Conservation (phyloP, 2,797 vertebrate genomes). For the Peromyscus aztecus region DNA sequence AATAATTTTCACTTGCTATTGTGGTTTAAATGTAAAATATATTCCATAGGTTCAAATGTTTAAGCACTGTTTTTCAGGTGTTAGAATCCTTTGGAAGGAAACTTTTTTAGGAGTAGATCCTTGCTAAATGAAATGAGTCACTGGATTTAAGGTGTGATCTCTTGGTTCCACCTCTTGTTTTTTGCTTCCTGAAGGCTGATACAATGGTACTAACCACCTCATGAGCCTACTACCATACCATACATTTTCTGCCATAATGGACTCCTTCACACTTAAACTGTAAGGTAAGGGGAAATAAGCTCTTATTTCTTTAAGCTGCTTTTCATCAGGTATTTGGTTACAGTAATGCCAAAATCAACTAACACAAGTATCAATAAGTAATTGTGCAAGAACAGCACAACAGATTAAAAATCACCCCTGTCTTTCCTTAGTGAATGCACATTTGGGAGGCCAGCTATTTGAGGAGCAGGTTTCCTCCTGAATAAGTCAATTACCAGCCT, state of each 20-base stretch:
- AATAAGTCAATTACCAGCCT: not conserved
- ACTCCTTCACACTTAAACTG: not conserved
- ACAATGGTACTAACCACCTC: not conserved
- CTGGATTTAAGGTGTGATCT: not conserved
- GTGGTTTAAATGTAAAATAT: not conserved
- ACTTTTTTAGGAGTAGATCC: not conserved
- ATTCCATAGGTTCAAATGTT: not conserved
- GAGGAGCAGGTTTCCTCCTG: not conserved
- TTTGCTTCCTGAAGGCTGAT: not conserved
- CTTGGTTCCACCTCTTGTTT: no score
- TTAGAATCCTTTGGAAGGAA: not conserved
- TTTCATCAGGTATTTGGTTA: not conserved
- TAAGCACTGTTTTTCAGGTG: not conserved
- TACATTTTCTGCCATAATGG: not conserved
- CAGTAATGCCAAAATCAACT: not conserved
- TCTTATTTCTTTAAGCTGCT: not conserved
- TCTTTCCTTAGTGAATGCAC: not conserved
- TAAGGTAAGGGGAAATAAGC: not conserved
- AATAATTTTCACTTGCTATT: not conserved
- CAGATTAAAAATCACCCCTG: not conserved
- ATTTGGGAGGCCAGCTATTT: not conserved
- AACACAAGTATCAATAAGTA: not conserved
- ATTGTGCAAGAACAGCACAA: not conserved
- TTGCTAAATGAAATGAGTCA: not conserved
- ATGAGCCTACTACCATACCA: rapidly evolving